These are phyloP conservation scores for Stegodyphus mimosarum DNA, from an alignment of 1,140 invertebrate species.

Conservation along the genomic window DNA sequence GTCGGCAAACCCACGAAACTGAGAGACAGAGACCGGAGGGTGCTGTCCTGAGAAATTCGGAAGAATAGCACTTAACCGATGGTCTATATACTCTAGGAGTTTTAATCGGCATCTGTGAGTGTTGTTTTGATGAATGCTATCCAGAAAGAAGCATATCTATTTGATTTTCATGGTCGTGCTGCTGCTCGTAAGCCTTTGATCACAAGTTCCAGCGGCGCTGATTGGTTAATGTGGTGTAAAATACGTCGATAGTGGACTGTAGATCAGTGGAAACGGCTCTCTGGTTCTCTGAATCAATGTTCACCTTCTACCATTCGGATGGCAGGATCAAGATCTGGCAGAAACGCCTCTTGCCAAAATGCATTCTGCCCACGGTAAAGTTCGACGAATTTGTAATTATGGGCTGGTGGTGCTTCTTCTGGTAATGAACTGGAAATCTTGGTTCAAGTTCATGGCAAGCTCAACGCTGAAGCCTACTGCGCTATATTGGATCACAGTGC, in stretches of 20 bases:
- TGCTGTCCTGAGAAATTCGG: not conserved
- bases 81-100: not conserved
- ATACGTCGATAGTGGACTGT: not conserved
- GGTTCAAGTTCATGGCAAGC: not conserved
- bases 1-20: not conserved
- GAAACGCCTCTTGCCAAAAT: slow-evolving; percentile 1
- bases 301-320: slow-evolving; percentile 6
- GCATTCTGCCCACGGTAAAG: not conserved
- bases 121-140: not conserved
- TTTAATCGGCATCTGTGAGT: not conserved
- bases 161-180: not conserved
- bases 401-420: not conserved
- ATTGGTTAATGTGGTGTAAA: not conserved
- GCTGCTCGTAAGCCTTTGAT: not conserved
- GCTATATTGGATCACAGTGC: not conserved
- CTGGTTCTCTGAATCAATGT: not conserved
- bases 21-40: not conserved
- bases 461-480: not conserved
- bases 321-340: not conserved
- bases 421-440: not conserved
- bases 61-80: not conserved
- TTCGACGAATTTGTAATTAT: not conserved
- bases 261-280: not conserved
- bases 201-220: not conserved
- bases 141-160: not conserved